These are phyloP conservation scores for Xenus cinereus DNA, from an alignment of 2,113 vertebrate species.

Conservation along the genomic window DNA sequence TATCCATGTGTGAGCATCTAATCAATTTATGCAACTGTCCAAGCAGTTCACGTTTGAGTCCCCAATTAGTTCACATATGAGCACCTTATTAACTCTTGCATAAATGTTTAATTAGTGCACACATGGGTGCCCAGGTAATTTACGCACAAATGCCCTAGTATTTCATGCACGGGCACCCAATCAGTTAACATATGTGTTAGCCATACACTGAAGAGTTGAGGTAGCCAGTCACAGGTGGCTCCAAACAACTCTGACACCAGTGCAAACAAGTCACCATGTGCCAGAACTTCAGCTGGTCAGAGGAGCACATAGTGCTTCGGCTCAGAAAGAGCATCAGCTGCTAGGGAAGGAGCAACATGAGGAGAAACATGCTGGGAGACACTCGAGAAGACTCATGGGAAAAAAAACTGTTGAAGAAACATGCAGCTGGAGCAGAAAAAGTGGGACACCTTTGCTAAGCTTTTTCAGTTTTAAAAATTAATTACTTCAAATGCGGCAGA, in stretches of 20 bases:
- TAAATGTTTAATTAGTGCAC: background rate
- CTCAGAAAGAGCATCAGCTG: background rate
- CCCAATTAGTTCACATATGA: background rate
- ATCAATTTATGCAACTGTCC: fast-evolving
- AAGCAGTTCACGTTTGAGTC: background rate
- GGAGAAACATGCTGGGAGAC: background rate
- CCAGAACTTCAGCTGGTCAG: background rate
- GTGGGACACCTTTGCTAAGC: background rate
- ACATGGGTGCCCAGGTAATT: background rate
- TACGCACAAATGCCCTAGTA: background rate
- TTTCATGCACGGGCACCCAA: background rate
- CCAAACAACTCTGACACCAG: background rate
- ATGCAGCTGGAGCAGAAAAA: background rate
- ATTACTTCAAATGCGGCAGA: background rate
- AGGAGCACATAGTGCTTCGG: fast-evolving
- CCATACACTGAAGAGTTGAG: background rate
- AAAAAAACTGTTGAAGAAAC: background rate
- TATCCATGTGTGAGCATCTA: background rate
- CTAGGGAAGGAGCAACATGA: background rate
- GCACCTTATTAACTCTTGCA: background rate
- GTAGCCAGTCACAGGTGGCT: background rate
- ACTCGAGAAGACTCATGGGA: background rate
- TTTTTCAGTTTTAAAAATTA: background rate
- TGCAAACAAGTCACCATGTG: fast-evolving
- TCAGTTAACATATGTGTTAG: background rate